A percentile compares a stretch with the other conserved stretches of the same genome.
Evolutionary conservation across 2,113 vertebrate genomes (phyloP).

Genomic region (Onychostoma macrolepis): DNA sequence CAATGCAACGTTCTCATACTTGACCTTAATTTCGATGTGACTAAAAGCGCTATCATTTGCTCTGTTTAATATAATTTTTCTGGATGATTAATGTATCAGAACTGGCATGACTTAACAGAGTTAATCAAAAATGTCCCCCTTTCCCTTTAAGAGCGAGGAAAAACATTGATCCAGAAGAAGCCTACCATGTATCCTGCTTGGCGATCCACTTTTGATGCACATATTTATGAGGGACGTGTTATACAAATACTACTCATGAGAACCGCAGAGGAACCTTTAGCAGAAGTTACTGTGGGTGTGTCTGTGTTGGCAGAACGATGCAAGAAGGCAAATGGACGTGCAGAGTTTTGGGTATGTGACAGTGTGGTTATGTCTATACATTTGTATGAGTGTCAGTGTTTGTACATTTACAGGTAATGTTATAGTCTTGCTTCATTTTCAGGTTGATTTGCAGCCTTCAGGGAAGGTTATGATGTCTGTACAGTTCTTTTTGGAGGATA

Average conservation of each 20-base stretch:
- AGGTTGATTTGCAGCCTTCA: slow-evolving; percentile 73
- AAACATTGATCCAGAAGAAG: slow-evolving; percentile 93
- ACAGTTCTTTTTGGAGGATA: slow-evolving; percentile 75
- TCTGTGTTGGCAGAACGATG: slow-evolving; percentile 90
- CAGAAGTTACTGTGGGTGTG: slow-evolving; percentile 90
- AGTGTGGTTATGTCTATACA: not conserved
- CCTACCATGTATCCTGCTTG: slow-evolving; percentile 95
- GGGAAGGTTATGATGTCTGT: slow-evolving; percentile 75
- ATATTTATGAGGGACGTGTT: slow-evolving; percentile 93
- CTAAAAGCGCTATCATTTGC: not conserved
- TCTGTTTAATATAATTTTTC: not conserved
- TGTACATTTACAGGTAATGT: not conserved
- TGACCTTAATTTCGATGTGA: not conserved
- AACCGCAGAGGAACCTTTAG: slow-evolving; percentile 85
- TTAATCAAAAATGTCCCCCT: not conserved
- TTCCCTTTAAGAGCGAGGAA: slow-evolving; percentile 85
- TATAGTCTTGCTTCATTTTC: not conserved
- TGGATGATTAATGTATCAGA: not conserved
- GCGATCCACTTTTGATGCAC: slow-evolving; percentile 91
- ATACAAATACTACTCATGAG: slow-evolving; percentile 93
- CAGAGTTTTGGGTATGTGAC: slow-evolving; percentile 88
- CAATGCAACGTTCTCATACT: not conserved
- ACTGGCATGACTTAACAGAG: not conserved
- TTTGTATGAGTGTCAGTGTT: not conserved
- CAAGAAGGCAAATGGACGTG: slow-evolving; percentile 83